Conservation (phyloP, 2,797 vertebrate genomes). For the Huso huso region DNA sequence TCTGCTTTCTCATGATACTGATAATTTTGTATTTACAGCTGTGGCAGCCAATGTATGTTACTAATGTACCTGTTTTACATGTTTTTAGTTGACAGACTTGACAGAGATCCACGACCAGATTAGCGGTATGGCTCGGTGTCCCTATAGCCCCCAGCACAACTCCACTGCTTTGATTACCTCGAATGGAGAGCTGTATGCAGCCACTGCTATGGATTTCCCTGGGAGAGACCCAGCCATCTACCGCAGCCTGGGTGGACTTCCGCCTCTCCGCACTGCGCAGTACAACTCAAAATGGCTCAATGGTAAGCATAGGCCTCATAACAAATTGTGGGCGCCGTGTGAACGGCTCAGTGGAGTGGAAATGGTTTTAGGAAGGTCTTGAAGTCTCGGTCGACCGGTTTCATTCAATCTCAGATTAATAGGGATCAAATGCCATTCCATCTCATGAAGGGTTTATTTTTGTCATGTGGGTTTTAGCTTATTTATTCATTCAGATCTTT, state of each 20-base stretch:
- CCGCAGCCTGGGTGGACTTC: constrained; percentile 82
- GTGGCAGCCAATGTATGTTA: background rate
- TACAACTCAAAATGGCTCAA: constrained; percentile 99
- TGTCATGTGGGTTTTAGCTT: background rate
- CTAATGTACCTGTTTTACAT: background rate
- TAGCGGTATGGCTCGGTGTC: constrained; percentile 94
- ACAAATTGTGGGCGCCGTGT: background rate
- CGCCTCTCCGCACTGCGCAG: constrained; percentile 89
- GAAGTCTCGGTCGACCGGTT: background rate
- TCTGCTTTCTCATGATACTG: too few species aligned
- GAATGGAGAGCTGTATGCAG: constrained; percentile 87
- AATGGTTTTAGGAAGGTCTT: background rate
- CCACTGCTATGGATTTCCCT: constrained; percentile 95
- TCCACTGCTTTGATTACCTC: constrained; percentile 91
- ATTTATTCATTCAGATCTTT: too few species aligned
- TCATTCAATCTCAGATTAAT: background rate
- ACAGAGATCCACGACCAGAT: constrained; percentile 92
- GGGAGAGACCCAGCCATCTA: constrained; percentile 95
- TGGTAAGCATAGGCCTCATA: constrained; percentile 53
- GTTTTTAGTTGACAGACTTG: constrained; percentile 76
- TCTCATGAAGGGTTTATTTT: background rate
- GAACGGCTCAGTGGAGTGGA: too few species aligned
- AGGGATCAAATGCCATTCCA: background rate
- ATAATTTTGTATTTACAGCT: too few species aligned
- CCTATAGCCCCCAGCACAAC: constrained; percentile 93